Evolutionary conservation across 1,140 invertebrate species (phyloP).

Genomic region (Rhizoglyphus robini): DNA sequence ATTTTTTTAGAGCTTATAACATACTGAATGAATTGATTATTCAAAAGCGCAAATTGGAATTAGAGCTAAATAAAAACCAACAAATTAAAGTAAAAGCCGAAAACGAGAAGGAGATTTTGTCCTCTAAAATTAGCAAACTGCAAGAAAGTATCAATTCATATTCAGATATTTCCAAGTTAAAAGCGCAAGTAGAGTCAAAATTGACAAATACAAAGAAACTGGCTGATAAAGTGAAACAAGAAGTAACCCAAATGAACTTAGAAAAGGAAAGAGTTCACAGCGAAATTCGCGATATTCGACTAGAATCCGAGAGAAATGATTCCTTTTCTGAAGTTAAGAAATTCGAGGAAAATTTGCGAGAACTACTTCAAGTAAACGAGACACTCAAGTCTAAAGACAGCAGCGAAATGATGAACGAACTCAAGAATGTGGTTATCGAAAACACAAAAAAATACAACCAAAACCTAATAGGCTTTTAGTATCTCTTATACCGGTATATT

Average conservation of each 20-base stretch:
- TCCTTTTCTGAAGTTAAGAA: not conserved
- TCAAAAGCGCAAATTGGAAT: constrained; percentile 21
- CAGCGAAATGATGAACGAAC: not conserved
- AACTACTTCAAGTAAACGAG: constrained; percentile 10
- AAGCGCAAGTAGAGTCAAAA: constrained; percentile 13
- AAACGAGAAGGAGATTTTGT: constrained; percentile 14
- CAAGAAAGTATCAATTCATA: constrained; percentile 16
- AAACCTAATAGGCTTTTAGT: constrained; percentile 20
- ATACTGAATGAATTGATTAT: constrained; percentile 10
- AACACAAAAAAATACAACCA: constrained; percentile 22
- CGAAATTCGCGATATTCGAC: not conserved
- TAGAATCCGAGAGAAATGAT: constrained; percentile 10
- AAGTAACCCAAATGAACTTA: not conserved
- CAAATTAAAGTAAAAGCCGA: constrained; percentile 18
- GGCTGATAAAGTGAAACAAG: not conserved
- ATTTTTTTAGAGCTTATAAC: not conserved
- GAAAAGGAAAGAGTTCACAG: not conserved
- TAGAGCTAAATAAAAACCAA: constrained; percentile 21
- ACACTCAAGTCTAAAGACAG: constrained; percentile 2
- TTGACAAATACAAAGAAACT: not conserved
- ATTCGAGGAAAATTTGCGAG: constrained; percentile 10
- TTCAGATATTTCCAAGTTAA: constrained; percentile 16
- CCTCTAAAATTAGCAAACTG: constrained; percentile 11
- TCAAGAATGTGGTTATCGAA: constrained; percentile 19
- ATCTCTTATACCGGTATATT: too few relatives aligned